Evolutionary conservation across 2,113 vertebrate genomes (phyloP).

Genomic region (Tetraodon nigroviridis): DNA sequence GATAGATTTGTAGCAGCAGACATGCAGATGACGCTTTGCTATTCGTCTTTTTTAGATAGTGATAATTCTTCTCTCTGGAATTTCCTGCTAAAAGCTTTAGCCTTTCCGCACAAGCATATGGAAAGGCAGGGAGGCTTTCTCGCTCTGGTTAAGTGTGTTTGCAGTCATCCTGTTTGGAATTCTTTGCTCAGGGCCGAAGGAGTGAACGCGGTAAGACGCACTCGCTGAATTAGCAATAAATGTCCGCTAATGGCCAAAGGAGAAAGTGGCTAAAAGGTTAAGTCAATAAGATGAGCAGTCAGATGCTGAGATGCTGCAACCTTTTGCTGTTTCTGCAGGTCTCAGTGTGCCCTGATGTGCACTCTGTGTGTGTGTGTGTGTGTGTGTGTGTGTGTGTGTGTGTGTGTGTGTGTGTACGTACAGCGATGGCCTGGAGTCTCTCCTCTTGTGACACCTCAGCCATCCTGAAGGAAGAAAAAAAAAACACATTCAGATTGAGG

Average conservation of each 20-base stretch:
- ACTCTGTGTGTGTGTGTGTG: slow-evolving; percentile 13
- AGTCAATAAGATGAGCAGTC: slow-evolving; percentile 43
- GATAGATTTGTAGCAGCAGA: no score
- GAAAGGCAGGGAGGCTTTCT: no score
- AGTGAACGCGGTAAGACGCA: slow-evolving; percentile 9
- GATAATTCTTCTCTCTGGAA: no score
- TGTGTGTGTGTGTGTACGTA: slow-evolving; percentile 51
- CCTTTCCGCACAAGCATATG: no score
- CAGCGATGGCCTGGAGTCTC: slow-evolving; percentile 75
- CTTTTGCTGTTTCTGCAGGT: slow-evolving; percentile 34
- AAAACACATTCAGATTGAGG: slow-evolving; percentile 6
- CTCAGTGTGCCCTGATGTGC: slow-evolving; percentile 22
- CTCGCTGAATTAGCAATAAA: slow-evolving; percentile 38
- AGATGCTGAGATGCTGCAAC: slow-evolving; percentile 37
- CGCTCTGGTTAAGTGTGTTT: no score
- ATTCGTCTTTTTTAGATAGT: no score
- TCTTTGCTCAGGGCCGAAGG: background rate
- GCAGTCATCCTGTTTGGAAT: no score
- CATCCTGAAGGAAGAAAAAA: slow-evolving; percentile 62
- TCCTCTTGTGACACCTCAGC: slow-evolving; percentile 78
- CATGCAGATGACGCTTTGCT: no score
- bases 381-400: slow-evolving; percentile 2
- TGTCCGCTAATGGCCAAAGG: slow-evolving; percentile 46
- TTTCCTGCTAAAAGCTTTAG: no score
- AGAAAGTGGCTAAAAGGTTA: slow-evolving; percentile 55